Evolutionary conservation across 1,140 invertebrate genomes (phyloP).

Genomic region (Xylocopa sonorina): DNA sequence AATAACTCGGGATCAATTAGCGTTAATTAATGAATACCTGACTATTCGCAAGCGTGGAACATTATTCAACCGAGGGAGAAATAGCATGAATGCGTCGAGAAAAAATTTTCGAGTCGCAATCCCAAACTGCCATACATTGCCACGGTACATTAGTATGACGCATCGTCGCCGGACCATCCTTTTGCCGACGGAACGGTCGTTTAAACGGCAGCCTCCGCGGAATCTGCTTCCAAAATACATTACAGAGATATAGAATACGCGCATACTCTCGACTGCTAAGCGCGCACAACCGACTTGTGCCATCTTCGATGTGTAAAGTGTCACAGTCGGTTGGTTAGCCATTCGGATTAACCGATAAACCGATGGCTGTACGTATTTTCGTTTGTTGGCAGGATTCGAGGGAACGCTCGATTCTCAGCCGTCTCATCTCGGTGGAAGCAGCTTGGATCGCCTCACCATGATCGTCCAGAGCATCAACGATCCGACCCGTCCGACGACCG

Average conservation of each 20-base stretch:
- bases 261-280: no score
- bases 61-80: conserved; percentile 61
- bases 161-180: conserved; percentile 62
- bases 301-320: no score
- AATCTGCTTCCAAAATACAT: conserved; percentile 66
- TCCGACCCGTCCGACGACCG: conserved; percentile 53
- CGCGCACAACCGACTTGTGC: no score
- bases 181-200: conserved; percentile 50
- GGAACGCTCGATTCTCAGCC: conserved; percentile 72
- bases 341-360: no score
- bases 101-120: conserved; percentile 57
- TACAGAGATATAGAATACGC: no score
- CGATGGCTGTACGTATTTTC: no score
- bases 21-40: conserved; percentile 76
- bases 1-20: conserved; percentile 75
- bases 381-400: conserved; percentile 78
- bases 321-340: no score
- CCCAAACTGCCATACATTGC: conserved; percentile 73
- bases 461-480: conserved; percentile 86
- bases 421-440: conserved; percentile 79
- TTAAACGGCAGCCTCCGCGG: conserved; percentile 58
- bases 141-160: conserved; percentile 73
- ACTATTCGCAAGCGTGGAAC: conserved; percentile 69
- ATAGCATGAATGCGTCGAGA: conserved; percentile 31
- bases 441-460: conserved; percentile 85